Evolutionary conservation across 2,888 invertebrate genomes (phyloP), one percentile per base, ranked within the genome.

Genomic region (Aspidiotus rigidus): DNA sequence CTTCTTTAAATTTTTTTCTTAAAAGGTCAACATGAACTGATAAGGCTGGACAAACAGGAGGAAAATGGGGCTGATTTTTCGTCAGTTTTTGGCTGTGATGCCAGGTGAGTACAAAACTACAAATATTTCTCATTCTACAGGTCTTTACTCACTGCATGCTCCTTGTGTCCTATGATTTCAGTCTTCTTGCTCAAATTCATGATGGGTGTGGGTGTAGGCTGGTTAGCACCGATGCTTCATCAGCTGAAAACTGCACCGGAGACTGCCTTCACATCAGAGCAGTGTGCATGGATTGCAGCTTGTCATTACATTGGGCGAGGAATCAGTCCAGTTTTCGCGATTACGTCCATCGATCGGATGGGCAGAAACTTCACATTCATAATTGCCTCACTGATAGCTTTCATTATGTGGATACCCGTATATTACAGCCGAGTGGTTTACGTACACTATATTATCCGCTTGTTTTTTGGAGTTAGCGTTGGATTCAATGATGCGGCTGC

Each of bases 381-480:
- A 11, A 3, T 41, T 9, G 17, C 42, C 28, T 13, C 66, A 8
- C 5, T 44, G 0, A 10, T 67, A 13, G 11, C 15, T 7, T 39
- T 67, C 11, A 13, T 39, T 11, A 49, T 57, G 10, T 67, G 59
- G 66, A 7, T 42, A 13, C 17, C 13, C 11, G 17, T 67, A 15
- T 13, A 44, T 8, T 41, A 44, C 8, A 59, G 44, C 7, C 44
- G 44, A 17, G n/a, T 41, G 6, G 15, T 67, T 11, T 28, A 42
- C 6, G 41, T 72, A 8, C 66, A 73, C 7, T 73, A 72, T 41
- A 16, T 66, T 3, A 70, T 72, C 10, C 64, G 73, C 7, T 71
- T 73, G 28, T 53, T 73, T 6, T 73, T 74, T 69, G 74, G 74
- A 9, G 41, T 74, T 10, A 67, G 72, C 5, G 72, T 73, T 72